Evolutionary conservation across 2,797 vertebrate species (phyloP), one percentile per base, ranked within the genome.

Genomic region (Micromesistius poutassou): DNA sequence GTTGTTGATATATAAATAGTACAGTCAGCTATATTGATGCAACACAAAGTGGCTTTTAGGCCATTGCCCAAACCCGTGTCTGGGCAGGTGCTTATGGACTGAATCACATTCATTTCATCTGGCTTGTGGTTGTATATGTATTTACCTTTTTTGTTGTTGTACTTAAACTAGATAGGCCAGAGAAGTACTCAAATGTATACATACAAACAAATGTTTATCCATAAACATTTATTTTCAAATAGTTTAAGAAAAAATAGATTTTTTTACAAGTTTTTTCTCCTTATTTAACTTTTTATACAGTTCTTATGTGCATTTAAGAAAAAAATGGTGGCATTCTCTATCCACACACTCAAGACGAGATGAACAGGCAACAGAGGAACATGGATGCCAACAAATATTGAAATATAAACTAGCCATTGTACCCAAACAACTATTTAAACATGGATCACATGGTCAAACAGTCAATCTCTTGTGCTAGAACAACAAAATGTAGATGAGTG

Each of bases 141-240:
- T 42, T 12, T 14, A 42, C 40, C 40, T 42, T 42, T 38, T 42
- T 42, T 42, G 14, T 42, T 42, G 14, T 62, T 62, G 22, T 62
- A 25, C n/a, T 62, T 62, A n/a, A 62, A 62, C 4, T n/a, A 62
- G 4, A 25, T 25, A 62, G 22, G 40, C 40, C 14, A n/a, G 55
- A 25, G 6, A 19, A n/a, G n/a, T 62, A n/a, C 55, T 62, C 19
- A 73, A 73, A 73, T 28, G 9, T 36, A 35, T 25, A 73, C 10
- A 35, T 25, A 38, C 40, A 42, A 72, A 19, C 62, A 31, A 55
- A 30, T 28, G 22, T 83, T 87, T 89, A 71, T 89, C 79, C 78
- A 83, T 87, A 88, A 90, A 93, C 90, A 91, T 93, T 91, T 93
- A 91, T 91, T 91, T 83, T 88, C 80, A 89, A 91, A 89, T 85